Base-by-base conservation (phyloP, 2,797 vertebrate species). In the Alfaro cultratus region DNA sequence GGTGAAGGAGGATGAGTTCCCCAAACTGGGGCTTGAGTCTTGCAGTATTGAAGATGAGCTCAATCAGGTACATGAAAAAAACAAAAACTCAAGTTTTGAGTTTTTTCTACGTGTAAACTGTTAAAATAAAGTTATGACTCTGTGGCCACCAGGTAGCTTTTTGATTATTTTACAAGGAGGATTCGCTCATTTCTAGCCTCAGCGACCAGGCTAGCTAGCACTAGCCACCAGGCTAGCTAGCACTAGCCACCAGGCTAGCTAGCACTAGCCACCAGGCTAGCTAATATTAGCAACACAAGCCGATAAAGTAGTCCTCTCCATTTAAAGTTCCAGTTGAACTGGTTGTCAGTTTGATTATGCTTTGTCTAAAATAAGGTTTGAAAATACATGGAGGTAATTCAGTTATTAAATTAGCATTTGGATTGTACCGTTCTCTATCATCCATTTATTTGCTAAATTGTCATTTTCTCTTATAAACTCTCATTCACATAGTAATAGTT, bases 21-120 rank as follows among this genome's bases (percentile, higher is more conserved):
- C 77, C 5, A 82, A 67, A 18, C 96, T 99, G 46, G 95, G 95
- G 60, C 93, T 99, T 87, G 96, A 96, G 5, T 83, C 94, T 87
- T 99, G 98, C 90, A 95, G 95, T 89, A 97, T 99, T 55, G 96
- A 97, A 94, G 96, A 96, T 49, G 98, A 99, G 85, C 96, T 99
- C 81, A 93, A 98, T 87, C 97, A 99, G 97, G 98, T 99, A 93
- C 43, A 12, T 29, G 57, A 4, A 36, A 18, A 75, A 21, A n/a
- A 77, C 2, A 11, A 41, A 36, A 29, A 29, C 3, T 57, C 3
- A 39, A 62, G 9, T 16, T 34, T 8, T 8, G 6, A n/a, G 21
- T 41, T 41, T 41, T 70, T 70, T 15, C 31, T 18, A 16, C 1
- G 1, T 31, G 57, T 31, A 31, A 21, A 49, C 7, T 49, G 47